Evolutionary conservation across 2,113 vertebrate species (phyloP), one percentile per base, ranked within the genome.

Genomic region (Xiphorhynchus elegans): DNA sequence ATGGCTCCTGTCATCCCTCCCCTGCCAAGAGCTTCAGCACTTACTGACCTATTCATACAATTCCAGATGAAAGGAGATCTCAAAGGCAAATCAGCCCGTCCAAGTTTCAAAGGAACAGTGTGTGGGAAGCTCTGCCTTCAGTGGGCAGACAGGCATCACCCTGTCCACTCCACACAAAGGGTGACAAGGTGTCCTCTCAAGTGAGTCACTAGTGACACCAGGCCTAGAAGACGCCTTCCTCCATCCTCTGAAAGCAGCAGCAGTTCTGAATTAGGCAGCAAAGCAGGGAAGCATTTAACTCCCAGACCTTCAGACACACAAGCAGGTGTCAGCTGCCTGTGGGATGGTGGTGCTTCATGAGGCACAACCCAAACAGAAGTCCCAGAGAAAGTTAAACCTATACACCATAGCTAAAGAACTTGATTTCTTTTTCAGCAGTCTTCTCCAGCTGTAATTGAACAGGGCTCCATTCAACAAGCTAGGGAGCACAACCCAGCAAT

Each of bases 401-500:
- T 0, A 2, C 9, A 73, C 37, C 17, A 89, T 20, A 89, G 31
- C 73, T 59, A 17, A 62, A 75, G 20, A 14, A 78, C 26, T 52
- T 25, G 6, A 14, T 35, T 80, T 47, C 35, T 64, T 70, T 53
- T 73, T 26, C 73, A 67, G 62, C 31, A 72, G 39, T n/a, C 9
- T 24, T 75, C 44, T 69, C 24, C 1, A 1, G 31, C 21, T 7
- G 1, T 7, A 80, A 70, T 0, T 49, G 17, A 90, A 64, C 6
- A 42, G 24, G 28, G 35, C 52, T 50, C 58, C 11, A 15, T 31
- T 49, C n/a, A n/a, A 19, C 10, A 9, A 50, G 0, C 0, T 24
- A 89, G 28, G 42, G 35, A 73, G 37, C 0, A 2, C 17, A 53
- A 62, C 29, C 17, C 75, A 66, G 70, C 17, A 88, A 82, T 62